Evolutionary conservation across 2,797 vertebrate species (phyloP).

Genomic region (Buphagus erythrorhynchus): DNA sequence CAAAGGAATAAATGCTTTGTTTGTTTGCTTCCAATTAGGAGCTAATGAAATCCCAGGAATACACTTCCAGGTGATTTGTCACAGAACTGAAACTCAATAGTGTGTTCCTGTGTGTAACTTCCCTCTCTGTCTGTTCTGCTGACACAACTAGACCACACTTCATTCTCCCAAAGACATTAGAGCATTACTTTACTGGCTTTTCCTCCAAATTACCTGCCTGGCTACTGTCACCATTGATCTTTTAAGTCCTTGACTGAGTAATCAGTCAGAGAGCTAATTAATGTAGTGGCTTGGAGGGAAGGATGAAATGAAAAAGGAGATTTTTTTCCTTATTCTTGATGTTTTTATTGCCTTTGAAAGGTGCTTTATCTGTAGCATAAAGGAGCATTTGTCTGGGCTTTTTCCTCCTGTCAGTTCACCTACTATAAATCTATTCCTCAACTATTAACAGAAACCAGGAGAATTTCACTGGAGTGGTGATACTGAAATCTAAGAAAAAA

Average conservation of each 20-base stretch:
- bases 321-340: not conserved
- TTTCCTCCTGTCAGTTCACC: not conserved
- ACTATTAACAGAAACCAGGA: not conserved
- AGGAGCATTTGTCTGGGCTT: not conserved
- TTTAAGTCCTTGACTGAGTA: slow-evolving; percentile 42
- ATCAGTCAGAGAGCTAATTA: slow-evolving; percentile 65
- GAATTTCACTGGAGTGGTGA: not conserved
- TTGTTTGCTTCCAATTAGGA: slow-evolving; percentile 41
- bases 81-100: not conserved
- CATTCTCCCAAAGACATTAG: slow-evolving; percentile 9
- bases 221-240: slow-evolving; percentile 58
- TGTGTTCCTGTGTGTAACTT: not conserved
- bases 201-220: slow-evolving; percentile 52
- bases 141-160: slow-evolving; percentile 32
- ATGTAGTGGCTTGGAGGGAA: slow-evolving; percentile 16
- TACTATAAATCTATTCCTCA: not conserved
- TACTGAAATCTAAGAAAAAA: not conserved
- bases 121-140: slow-evolving; percentile 10
- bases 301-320: slow-evolving; percentile 17
- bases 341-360: slow-evolving; percentile 39
- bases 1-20: slow-evolving; percentile 23
- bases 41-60: slow-evolving; percentile 41
- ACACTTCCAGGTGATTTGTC: slow-evolving; percentile 11
- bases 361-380: not conserved
- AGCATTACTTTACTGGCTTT: not conserved